These are phyloP conservation scores for Monopis laevigella DNA, from an alignment of 2,888 invertebrate genomes.

Conservation along the genomic window DNA sequence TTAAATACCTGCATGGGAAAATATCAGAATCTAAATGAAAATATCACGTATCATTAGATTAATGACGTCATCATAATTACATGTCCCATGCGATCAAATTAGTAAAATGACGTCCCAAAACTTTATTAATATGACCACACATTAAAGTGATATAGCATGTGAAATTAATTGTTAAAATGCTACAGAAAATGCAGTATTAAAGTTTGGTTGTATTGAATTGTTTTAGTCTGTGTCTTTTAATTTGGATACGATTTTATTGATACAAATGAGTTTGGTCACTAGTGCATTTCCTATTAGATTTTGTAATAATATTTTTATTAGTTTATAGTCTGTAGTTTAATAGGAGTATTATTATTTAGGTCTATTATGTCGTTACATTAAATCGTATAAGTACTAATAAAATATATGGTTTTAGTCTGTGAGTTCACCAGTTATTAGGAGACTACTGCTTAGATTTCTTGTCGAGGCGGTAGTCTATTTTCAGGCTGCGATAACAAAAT, in stretches of 20 bases:
- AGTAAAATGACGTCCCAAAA: conserved; percentile 26
- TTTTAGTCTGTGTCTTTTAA: not conserved
- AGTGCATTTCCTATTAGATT: conserved; percentile 9
- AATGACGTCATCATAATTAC: conserved; percentile 52
- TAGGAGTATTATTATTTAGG: no score
- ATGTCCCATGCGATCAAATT: conserved; percentile 52
- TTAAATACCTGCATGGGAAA: conserved; percentile 11
- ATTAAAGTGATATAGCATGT: not conserved
- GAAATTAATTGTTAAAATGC: not conserved
- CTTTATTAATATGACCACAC: not conserved
- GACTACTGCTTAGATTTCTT: no score
- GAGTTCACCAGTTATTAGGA: no score
- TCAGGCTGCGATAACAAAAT: no score
- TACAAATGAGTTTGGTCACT: conserved; percentile 8
- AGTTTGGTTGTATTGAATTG: not conserved
- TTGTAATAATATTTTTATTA: no score
- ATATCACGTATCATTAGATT: conserved; percentile 50
- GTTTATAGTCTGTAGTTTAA: no score
- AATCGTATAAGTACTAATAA: no score
- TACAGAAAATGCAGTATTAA: not conserved
- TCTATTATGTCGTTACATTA: no score
- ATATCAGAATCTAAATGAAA: not conserved
- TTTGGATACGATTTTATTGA: conserved; percentile 1
- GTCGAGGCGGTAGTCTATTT: no score
- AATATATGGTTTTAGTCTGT: no score